Evolutionary conservation across 2,113 vertebrate species (phyloP).

Genomic region (Odontophorus gujanensis): DNA sequence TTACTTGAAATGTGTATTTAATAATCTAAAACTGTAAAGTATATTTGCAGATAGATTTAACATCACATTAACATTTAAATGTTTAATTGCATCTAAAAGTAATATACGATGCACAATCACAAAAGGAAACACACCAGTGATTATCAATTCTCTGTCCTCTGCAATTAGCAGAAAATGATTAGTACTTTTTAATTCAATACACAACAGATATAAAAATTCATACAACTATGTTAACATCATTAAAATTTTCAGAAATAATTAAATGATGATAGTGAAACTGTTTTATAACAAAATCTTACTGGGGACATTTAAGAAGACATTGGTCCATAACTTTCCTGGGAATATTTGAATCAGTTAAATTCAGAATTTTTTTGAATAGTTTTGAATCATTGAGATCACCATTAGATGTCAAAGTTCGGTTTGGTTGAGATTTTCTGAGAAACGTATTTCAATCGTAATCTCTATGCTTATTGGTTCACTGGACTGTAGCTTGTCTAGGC

Average conservation of each 20-base stretch:
- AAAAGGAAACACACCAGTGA: neutral
- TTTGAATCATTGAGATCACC: neutral
- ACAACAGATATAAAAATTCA: neutral
- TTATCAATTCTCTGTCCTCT: neutral
- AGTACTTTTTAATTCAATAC: neutral
- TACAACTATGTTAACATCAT: fast-evolving
- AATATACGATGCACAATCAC: neutral
- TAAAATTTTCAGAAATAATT: neutral
- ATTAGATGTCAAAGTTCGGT: neutral
- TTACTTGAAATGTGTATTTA: neutral
- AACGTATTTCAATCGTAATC: neutral
- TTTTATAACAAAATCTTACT: neutral
- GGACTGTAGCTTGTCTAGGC: neutral
- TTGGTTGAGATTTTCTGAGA: neutral
- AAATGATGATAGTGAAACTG: neutral
- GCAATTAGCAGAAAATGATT: neutral
- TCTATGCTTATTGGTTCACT: neutral
- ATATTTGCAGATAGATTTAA: neutral
- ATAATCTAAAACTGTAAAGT: neutral
- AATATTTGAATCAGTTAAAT: neutral
- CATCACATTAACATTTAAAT: neutral
- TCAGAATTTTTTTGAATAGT: neutral
- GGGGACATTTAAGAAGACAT: neutral
- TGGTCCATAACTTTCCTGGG: neutral
- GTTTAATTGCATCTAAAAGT: neutral